Evolutionary conservation across 1,140 invertebrate genomes (phyloP).

Genomic region (Listronotus bonariensis): DNA sequence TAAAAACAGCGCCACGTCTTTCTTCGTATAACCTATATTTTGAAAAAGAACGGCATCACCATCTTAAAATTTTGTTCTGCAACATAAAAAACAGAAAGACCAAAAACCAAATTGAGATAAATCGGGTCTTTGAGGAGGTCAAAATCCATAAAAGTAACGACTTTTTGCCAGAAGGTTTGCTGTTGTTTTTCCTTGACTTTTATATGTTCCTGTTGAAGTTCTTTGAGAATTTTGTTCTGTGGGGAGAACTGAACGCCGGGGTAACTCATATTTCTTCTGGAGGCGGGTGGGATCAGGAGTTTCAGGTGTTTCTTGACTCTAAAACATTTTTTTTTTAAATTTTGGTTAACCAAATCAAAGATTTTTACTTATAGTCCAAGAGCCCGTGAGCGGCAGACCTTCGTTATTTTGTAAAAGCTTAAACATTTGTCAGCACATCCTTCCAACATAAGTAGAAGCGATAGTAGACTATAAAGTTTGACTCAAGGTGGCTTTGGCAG

Average conservation of each 20-base stretch:
- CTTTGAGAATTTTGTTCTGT: conserved; percentile 44
- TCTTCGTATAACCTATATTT: conserved; percentile 66
- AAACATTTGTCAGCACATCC: too few species aligned
- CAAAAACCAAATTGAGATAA: conserved; percentile 72
- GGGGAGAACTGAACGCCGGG: conserved; percentile 50
- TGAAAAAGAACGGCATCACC: conserved; percentile 75
- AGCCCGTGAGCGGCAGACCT: too few species aligned
- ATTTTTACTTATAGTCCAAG: too few species aligned
- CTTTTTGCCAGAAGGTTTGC: conserved; percentile 49
- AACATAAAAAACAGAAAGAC: conserved; percentile 72
- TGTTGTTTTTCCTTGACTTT: conserved; percentile 42
- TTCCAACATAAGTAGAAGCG: too few species aligned
- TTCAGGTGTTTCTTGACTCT: conserved; percentile 13
- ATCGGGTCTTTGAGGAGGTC: conserved; percentile 59
- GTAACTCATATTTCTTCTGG: conserved; percentile 51
- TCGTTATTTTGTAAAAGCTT: too few species aligned
- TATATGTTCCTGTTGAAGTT: conserved; percentile 37
- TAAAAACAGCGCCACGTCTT: conserved; percentile 70
- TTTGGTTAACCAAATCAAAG: too few species aligned
- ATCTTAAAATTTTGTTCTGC: conserved; percentile 77
- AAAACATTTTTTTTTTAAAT: too few species aligned
- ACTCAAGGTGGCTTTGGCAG: too few species aligned
- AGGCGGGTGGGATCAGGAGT: conserved; percentile 6
- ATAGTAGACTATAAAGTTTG: too few species aligned
- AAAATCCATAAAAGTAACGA: conserved; percentile 53